phyloP scores from a whole-genome alignment of 2,113 vertebrate genomes.

The Odobenus rosmarus region DNA sequence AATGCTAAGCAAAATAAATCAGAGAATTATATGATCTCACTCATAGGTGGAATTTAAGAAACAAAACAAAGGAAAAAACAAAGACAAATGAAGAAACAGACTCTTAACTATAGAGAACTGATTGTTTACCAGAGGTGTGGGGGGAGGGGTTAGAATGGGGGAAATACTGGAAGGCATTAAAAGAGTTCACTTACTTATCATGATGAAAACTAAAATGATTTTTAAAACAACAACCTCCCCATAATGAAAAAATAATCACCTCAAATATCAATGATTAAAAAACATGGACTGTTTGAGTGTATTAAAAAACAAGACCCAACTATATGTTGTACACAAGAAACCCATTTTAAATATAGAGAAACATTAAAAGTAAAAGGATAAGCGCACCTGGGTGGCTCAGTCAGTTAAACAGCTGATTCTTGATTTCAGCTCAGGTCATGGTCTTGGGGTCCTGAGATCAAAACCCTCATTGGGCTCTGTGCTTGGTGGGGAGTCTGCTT shows the following conservation, averaged over 20 bases:
- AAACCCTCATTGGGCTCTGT: background rate
- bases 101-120: background rate
- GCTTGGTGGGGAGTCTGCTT: background rate
- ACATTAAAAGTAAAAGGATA: background rate
- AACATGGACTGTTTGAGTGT: background rate
- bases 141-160: background rate
- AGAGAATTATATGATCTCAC: background rate
- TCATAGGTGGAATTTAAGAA: background rate
- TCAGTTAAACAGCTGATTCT: background rate
- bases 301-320: background rate
- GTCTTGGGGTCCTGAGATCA: background rate
- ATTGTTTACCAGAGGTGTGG: background rate
- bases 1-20: background rate
- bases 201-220: background rate
- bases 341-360: background rate
- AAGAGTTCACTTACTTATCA: background rate
- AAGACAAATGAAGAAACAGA: background rate
- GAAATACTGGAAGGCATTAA: background rate
- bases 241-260: background rate
- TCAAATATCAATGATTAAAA: background rate
- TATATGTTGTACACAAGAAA: background rate
- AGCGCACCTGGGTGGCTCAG: background rate
- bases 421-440: background rate
- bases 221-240: background rate
- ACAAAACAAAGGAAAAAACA: background rate